Base-by-base conservation (phyloP, 2,797 vertebrate species). In the Rhinophrynus dorsalis region DNA sequence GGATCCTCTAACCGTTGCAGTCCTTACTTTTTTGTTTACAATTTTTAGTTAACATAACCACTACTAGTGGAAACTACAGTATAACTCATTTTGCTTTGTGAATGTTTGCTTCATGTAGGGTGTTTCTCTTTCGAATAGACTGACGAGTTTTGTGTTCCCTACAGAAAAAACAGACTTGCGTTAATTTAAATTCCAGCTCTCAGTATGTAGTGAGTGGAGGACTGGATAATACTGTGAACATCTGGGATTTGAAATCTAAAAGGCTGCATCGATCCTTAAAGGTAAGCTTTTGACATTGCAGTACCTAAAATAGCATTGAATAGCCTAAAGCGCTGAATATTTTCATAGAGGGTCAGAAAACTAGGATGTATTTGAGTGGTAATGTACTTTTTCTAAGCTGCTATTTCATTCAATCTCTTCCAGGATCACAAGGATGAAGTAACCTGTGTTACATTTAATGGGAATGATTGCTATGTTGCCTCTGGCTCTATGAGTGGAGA, bases 241-340 rank as follows among this genome's bases (percentile, higher is more conserved):
- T 98, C 81, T 99, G 97, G 97, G 96, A 99, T 88, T 88, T 98
- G 84, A 99, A 98, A 82, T 91, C 89, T 74, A 96, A 91, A 78
- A 92, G 88, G 75, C 76, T 94, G 75, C 91, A 96, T 77, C 92
- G 96, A 67, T 91, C 88, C 52, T 89, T 99, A 33, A 95, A 94
- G 92, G 97, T 98, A 83, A 79, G 23, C 58, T 2, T 45, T 42
- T 37, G 32, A 33, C 5, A n/a, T 27, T 52, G 20, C 18, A 24
- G 26, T 47, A 23, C 32, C 6, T 5, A 47, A 63, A 67, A 18
- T 42, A 30, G 26, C 51, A 0, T 60, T 61, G 38, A 24, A 68
- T 75, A 58, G 2, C 1, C 23, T 32, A 12, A 32, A 66, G 15
- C 9, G 52, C 12, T 58, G 67, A 71, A 5, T 26, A 37, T 68